A percentile compares a stretch with the other conserved stretches of the same genome.
These are phyloP conservation scores for Hermetia illucens DNA, from an alignment of 1,140 invertebrate genomes.

Conservation along the genomic window DNA sequence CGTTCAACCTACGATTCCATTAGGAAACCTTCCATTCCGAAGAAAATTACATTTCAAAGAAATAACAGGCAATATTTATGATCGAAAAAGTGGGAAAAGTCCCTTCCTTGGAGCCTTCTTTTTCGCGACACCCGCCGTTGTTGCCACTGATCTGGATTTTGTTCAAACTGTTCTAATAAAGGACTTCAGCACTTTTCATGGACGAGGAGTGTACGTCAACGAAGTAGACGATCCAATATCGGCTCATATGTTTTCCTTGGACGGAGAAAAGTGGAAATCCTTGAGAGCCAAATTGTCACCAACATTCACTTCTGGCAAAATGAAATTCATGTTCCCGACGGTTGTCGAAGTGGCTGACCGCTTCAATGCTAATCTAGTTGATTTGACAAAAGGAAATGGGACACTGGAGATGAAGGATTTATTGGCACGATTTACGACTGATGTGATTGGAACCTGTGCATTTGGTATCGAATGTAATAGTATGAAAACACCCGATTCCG, in stretches of 20 bases:
- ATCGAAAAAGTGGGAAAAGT: too few species aligned
- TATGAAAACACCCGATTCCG: too few species aligned
- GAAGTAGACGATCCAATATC: conserved; percentile 29
- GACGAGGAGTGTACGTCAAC: conserved; percentile 18
- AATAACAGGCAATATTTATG: too few species aligned
- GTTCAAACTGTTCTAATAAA: conserved; percentile 31
- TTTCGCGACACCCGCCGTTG: too few species aligned
- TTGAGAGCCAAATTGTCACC: too few species aligned
- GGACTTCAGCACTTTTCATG: conserved; percentile 25
- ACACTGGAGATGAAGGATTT: conserved; percentile 30
- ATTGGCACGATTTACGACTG: conserved; percentile 33
- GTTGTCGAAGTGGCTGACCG: too few species aligned
- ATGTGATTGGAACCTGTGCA: conserved; percentile 34
- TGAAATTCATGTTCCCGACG: too few species aligned
- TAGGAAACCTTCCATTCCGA: too few species aligned
- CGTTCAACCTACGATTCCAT: background rate
- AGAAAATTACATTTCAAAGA: too few species aligned
- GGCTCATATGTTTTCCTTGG: conserved; percentile 23
- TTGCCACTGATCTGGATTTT: too few species aligned
- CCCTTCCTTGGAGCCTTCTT: too few species aligned
- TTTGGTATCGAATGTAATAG: conserved; percentile 37
- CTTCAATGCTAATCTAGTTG: conserved; percentile 34
- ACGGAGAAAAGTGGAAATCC: conserved; percentile 35
- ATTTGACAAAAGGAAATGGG: conserved; percentile 6
- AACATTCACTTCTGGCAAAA: too few species aligned